A percentile compares a stretch with the other conserved stretches of the same genome.
phyloP scores from a whole-genome alignment of 2,888 invertebrate species.

The Electrophaes corylata region DNA sequence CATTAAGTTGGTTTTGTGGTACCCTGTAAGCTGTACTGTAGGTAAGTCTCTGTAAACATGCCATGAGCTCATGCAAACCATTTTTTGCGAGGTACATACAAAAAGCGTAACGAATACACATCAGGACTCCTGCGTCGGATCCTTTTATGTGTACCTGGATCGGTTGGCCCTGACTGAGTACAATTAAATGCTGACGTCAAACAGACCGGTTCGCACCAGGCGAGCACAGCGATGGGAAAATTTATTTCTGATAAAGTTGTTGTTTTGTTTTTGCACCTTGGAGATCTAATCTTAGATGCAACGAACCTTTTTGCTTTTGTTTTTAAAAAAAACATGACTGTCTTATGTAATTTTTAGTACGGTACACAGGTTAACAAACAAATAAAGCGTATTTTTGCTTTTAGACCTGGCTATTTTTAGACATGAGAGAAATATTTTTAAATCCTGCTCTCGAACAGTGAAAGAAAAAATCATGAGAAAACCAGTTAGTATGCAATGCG shows the following conservation, averaged over 20 bases:
- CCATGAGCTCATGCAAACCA: constrained; percentile 6
- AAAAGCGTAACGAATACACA: constrained; percentile 8
- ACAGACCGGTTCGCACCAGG: constrained; percentile 10
- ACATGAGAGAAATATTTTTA: too few species aligned
- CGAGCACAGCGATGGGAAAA: constrained; percentile 1
- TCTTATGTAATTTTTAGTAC: too few species aligned
- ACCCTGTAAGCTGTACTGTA: not conserved
- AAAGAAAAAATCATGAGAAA: too few species aligned
- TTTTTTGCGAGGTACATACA: constrained; percentile 8
- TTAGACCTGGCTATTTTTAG: too few species aligned
- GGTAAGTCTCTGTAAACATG: not conserved
- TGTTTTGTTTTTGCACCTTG: constrained; percentile 6
- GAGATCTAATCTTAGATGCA: not conserved
- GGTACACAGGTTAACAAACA: too few species aligned
- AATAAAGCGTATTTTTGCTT: too few species aligned
- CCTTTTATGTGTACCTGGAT: constrained; percentile 8
- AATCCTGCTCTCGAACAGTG: too few species aligned
- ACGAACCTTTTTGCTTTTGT: not conserved
- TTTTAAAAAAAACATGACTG: not conserved
- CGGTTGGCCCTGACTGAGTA: constrained; percentile 4
- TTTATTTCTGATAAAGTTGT: constrained; percentile 6
- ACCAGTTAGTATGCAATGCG: too few species aligned
- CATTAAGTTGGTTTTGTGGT: not conserved
- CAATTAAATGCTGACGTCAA: constrained; percentile 25
- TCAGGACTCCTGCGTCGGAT: not conserved